Base-by-base conservation (phyloP, 2,113 vertebrate genomes). In the Cyprinodon brontotheroides region DNA sequence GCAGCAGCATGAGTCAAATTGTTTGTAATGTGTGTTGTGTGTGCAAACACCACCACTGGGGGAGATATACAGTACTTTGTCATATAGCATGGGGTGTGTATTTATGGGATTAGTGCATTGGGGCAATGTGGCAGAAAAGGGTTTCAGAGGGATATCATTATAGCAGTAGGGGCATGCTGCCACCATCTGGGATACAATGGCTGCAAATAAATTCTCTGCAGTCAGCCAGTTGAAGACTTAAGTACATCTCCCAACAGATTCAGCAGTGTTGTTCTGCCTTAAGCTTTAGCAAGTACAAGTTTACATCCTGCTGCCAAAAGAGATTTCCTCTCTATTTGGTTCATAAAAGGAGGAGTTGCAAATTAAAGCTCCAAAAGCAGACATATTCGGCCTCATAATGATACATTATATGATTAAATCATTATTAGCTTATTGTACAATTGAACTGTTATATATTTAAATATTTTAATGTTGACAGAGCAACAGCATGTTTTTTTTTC, bases 11-110 rank as follows among this genome's bases (percentile, higher is more conserved):
- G 84, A 85, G 85, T 86, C 81, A 88, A 88, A 90, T 83, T 87
- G 80, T 84, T 81, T 84, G 40, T 86, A 91, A 88, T 87, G 86
- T 80, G 83, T 89, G 86, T 85, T 83, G 85, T 87, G 80, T 88
- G 80, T 88, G 79, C 83, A 90, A 88, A 91, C 82, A 76, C 86
- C 67, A 72, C 85, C 89, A 90, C 87, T 83, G 82, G 90, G 76
- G 74, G 83, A 74, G 70, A 73, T 75, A 68, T 68, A 47, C 22
- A 40, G 72, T 68, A 61, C 83, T 85, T 65, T 78, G 70, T 88
- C 80, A 69, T 87, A 78, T 66, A 85, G 81, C 36, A 14, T 47
- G 63, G 67, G 67, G 69, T 80, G 70, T 81, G 78, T 78, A 75
- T 85, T 86, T 72, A 72, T 70, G 68, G 80, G 75, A 80, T 87